A percentile compares a stretch with the other conserved stretches of the same genome.
Evolutionary conservation across 2,888 invertebrate species (phyloP).

Genomic region (Gerris lacustris): DNA sequence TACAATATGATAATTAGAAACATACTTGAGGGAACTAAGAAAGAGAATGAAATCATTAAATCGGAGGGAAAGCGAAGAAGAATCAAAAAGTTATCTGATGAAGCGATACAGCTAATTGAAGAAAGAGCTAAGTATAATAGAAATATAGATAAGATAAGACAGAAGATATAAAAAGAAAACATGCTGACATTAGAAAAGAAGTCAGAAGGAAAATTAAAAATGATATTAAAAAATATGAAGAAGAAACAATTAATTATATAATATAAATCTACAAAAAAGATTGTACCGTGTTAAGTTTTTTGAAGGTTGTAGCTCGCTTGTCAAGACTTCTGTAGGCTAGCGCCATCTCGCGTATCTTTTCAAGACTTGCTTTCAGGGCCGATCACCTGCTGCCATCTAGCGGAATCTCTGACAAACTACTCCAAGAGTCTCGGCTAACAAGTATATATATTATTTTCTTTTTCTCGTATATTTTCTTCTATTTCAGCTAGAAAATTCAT

Average conservation of each 20-base stretch:
- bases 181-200: conserved; percentile 5
- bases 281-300: too few relatives aligned
- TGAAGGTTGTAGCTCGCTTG: too few relatives aligned
- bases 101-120: conserved; percentile 7
- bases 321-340: too few relatives aligned
- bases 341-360: too few relatives aligned
- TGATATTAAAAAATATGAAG: conserved; percentile 5
- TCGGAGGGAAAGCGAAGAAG: neutral
- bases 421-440: too few relatives aligned
- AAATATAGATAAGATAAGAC: conserved; percentile 1
- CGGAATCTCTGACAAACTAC: too few relatives aligned
- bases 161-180: conserved; percentile 2
- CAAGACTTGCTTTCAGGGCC: too few relatives aligned
- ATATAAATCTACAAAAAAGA: neutral
- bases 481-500: too few relatives aligned
- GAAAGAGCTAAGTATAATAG: neutral
- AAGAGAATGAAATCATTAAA: neutral
- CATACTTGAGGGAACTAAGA: neutral
- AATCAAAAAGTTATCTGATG: neutral
- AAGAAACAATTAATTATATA: conserved; percentile 1
- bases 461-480: too few relatives aligned
- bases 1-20: neutral
- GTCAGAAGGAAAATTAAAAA: conserved; percentile 3
- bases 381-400: too few relatives aligned
- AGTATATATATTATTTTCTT: too few relatives aligned